Evolutionary conservation across 2,797 vertebrate species (phyloP).

Genomic region (Paratrypauchen microcephalus): DNA sequence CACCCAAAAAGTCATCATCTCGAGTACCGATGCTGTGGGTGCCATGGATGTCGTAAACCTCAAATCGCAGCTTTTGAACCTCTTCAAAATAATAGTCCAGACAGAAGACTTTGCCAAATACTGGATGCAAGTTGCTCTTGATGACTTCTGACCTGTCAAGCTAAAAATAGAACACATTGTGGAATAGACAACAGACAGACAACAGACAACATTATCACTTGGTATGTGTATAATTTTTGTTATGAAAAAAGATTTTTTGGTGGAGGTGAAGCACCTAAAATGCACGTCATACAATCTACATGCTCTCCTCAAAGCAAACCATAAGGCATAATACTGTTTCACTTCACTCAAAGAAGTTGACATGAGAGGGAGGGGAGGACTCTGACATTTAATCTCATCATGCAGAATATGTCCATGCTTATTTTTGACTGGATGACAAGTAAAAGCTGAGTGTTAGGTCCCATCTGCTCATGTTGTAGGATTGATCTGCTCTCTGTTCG

Average conservation of each 20-base stretch:
- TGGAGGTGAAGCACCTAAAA: not conserved
- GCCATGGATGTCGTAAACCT: slow-evolving; percentile 92
- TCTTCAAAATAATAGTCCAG: slow-evolving; percentile 96
- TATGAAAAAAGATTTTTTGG: not conserved
- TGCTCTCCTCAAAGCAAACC: slow-evolving; percentile 23
- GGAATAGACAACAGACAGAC: not conserved
- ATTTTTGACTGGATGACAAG: slow-evolving; percentile 52
- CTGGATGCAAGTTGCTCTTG: slow-evolving; percentile 92
- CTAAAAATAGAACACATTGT: slow-evolving; percentile 62
- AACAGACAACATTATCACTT: not conserved
- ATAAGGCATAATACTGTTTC: slow-evolving; percentile 34
- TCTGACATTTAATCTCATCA: slow-evolving; percentile 52
- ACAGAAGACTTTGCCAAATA: slow-evolving; percentile 91
- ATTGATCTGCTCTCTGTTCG: slow-evolving; percentile 30
- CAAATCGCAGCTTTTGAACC: slow-evolving; percentile 93
- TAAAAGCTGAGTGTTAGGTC: slow-evolving; percentile 41
- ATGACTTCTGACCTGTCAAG: slow-evolving; percentile 94
- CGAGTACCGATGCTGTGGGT: slow-evolving; percentile 85
- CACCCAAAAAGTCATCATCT: slow-evolving; percentile 92
- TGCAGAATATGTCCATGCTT: slow-evolving; percentile 35
- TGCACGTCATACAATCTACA: slow-evolving; percentile 6
- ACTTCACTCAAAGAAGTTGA: slow-evolving; percentile 33
- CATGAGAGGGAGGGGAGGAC: slow-evolving; percentile 35
- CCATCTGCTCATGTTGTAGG: slow-evolving; percentile 46
- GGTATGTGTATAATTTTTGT: not conserved